Evolutionary conservation across 2,888 invertebrate species (phyloP), one percentile per base, ranked within the genome.

Genomic region (Biston betularia): DNA sequence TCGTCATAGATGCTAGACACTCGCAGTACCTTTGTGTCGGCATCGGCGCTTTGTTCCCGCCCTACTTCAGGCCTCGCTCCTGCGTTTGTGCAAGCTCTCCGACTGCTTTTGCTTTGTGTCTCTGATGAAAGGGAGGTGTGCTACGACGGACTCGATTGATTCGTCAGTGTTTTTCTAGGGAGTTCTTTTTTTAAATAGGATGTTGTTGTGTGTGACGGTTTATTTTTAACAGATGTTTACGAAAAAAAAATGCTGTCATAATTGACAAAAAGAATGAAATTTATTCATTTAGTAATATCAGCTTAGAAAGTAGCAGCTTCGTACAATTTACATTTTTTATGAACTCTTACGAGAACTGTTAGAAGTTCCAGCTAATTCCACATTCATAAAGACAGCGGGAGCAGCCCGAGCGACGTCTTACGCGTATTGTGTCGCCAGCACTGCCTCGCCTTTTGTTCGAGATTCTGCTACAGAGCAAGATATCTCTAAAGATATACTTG

Each of bases 11-110:
- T 53, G 56, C 55, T n/a, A 34, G 46, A 34, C 50, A 40, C 60
- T 34, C 55, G 38, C 56, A 40, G 63, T 60, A 55, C 66, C 71
- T 71, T 71, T 71, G 71, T 71, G 59, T 15, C 52, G 45, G 42
- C 65, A 68, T 62, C 63, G 53, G 44, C 33, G 59, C 71, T 69
- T 71, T 71, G 71, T 71, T 48, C 59, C 15, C 64, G 71, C 38
- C 69, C 69, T 40, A 71, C 56, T 69, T 67, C 44, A 35, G 34
- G 24, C 15, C 54, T 15, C 14, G 24, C 5, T 58, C 14, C 15
- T 38, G 42, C 61, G 59, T 65, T 63, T 65, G 69, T 63, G 62
- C 34, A 38, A 48, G 53, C 69, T 53, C 54, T 63, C 35, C 53
- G 57, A 65, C 59, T 63, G 64, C 53, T 64, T 55, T 60, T 56